Base-by-base conservation (phyloP, 2,888 invertebrate species). In the Altica lythri region DNA sequence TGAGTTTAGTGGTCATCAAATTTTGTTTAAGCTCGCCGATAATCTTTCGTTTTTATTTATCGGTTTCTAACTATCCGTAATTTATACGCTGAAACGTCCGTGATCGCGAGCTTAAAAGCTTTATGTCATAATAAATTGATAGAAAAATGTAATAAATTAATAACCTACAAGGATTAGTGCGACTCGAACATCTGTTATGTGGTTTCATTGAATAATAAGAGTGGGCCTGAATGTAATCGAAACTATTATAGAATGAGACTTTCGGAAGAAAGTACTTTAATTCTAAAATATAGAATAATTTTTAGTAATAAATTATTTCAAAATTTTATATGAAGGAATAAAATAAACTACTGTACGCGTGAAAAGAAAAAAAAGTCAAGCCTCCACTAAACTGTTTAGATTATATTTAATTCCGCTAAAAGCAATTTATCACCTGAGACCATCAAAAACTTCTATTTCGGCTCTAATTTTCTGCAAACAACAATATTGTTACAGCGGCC, bases 1-100 rank as follows among this genome's bases (percentile, higher is more conserved):
- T 40, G 40, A 25, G n/a, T n/a, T n/a, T n/a, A n/a, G n/a, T n/a
- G n/a, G n/a, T 17, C 22, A 6, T 17, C 6, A 22, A 22, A 40
- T 40, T 22, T 40, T 22, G 22, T 40, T 18, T 6, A 27, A 35
- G 14, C 4, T 37, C 16, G 10, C 8, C n/a, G n/a, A n/a, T n/a
- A n/a, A n/a, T n/a, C n/a, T 22, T 13, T 10, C 9, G 2, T 40
- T 49, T 49, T 49, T 49, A 49, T 49, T 49, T 49, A 49, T 49
- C 16, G 12, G 40, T 49, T 49, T 42, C 22, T 49, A 49, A 49
- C 30, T 49, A 42, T 22, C 14, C 4, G 27, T 49, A 40, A 49
- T 49, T 49, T 49, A 49, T 49, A 16, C 16, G 40, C 30, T 32
- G 49, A 49, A 22, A 40, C 6, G 18, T 40, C 13, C 49, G 42